Conservation (phyloP, 2,113 vertebrate species). For the Eleginops maclovinus region DNA sequence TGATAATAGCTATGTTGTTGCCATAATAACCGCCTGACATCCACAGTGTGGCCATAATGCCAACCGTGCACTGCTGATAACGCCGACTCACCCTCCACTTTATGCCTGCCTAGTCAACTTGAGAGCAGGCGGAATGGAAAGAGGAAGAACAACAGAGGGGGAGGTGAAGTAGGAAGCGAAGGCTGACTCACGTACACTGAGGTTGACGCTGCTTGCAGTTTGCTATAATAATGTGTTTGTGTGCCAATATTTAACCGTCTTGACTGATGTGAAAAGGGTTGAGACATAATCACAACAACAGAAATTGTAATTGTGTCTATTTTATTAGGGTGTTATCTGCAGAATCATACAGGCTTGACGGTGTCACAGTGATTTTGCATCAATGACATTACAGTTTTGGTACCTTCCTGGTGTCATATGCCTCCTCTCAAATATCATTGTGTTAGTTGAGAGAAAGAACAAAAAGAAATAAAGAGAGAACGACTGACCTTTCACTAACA, state of each 20-base stretch:
- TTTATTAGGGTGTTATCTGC: neutral
- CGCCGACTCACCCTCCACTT: slow-evolving; percentile 10
- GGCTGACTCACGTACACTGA: slow-evolving; percentile 49
- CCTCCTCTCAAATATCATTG: neutral
- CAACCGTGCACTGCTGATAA: slow-evolving; percentile 22
- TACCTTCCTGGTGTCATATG: neutral
- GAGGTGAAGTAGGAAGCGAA: slow-evolving; percentile 26
- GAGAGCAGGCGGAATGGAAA: slow-evolving; percentile 15
- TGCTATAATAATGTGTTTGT: slow-evolving; percentile 38
- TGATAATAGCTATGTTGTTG: slow-evolving; percentile 47
- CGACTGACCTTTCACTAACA: neutral
- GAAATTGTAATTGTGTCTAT: slow-evolving; percentile 1
- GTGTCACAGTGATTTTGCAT: slow-evolving; percentile 7
- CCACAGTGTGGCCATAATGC: slow-evolving; percentile 15
- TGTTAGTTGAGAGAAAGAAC: neutral
- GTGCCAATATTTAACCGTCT: neutral
- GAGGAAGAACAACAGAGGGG: slow-evolving; percentile 7
- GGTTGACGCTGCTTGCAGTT: slow-evolving; percentile 38
- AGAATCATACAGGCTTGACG: neutral
- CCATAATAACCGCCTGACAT: slow-evolving; percentile 34
- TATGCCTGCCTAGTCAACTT: slow-evolving; percentile 42
- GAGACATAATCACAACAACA: slow-evolving; percentile 17
- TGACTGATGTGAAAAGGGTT: neutral
- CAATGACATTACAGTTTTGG: neutral
- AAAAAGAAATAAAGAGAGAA: neutral